Conservation (phyloP, 1,140 invertebrate genomes). For the Idris sp. region DNA sequence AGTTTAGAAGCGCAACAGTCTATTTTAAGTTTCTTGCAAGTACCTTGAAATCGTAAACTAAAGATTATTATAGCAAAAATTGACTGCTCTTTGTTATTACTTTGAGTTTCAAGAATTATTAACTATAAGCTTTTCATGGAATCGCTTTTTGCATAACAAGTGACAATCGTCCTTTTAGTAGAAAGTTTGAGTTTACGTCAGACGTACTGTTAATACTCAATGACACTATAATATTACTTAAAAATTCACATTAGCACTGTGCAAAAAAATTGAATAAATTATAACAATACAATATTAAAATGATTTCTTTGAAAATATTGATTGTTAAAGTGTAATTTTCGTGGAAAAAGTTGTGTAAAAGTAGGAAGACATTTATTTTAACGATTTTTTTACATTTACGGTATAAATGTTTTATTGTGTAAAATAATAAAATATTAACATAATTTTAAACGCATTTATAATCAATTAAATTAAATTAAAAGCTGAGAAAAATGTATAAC, state of each 20-base stretch:
- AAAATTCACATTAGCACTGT: too few relatives aligned
- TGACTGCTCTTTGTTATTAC: constrained; percentile 2
- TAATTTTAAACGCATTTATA: too few relatives aligned
- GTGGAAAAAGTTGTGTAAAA: too few relatives aligned
- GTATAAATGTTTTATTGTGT: too few relatives aligned
- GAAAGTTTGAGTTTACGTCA: constrained; percentile 37
- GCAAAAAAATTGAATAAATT: too few relatives aligned
- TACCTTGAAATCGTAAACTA: constrained; percentile 1
- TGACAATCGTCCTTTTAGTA: constrained; percentile 5
- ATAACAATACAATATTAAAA: too few relatives aligned
- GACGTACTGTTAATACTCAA: constrained; percentile 13
- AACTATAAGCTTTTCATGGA: constrained; percentile 8
- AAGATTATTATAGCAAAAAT: constrained; percentile 13
- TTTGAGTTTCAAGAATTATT: constrained; percentile 14
- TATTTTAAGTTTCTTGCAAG: constrained; percentile 3
- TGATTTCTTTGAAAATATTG: too few relatives aligned
- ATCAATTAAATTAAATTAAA: not conserved
- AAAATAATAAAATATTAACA: too few relatives aligned
- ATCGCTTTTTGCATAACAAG: constrained; percentile 9
- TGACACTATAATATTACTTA: constrained; percentile 5
- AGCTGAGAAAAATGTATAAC: not conserved
- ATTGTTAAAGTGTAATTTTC: too few relatives aligned
- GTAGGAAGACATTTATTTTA: too few relatives aligned
- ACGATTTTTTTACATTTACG: too few relatives aligned
- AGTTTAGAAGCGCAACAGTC: not conserved